phyloP scores from a whole-genome alignment of 2,113 vertebrate genomes.

The Colistium nudipinnis region DNA sequence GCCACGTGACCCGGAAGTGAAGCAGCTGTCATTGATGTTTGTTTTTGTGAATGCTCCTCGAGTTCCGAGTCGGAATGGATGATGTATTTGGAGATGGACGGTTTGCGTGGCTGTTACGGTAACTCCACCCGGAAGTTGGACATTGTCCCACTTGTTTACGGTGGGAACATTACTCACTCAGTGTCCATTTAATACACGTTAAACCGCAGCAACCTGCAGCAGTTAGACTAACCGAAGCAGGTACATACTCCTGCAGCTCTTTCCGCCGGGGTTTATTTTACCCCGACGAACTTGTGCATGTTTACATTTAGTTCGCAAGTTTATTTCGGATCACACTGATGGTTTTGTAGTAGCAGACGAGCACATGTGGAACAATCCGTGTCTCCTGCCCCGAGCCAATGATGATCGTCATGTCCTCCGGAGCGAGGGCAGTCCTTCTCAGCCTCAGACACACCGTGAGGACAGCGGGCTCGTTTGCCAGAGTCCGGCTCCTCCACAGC shows the following conservation, averaged over 20 bases:
- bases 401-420: slow-evolving; percentile 49
- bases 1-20: slow-evolving; percentile 52
- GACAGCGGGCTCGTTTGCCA: slow-evolving; percentile 43
- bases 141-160: neutral
- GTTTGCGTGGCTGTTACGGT: too few species aligned
- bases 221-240: neutral
- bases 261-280: too few species aligned
- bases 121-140: slow-evolving; percentile 1
- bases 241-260: neutral
- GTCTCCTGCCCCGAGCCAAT: slow-evolving; percentile 17
- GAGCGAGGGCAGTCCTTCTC: slow-evolving; percentile 53
- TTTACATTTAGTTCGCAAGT: neutral
- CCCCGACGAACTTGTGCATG: neutral
- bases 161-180: neutral
- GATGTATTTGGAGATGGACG: neutral
- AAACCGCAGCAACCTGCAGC: neutral
- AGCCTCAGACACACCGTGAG: slow-evolving; percentile 59
- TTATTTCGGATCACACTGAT: neutral
- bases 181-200: neutral
- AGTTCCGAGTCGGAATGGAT: slow-evolving; percentile 5
- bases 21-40: neutral
- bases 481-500: slow-evolving; percentile 33
- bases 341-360: neutral
- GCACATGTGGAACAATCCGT: slow-evolving; percentile 7
- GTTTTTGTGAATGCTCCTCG: neutral